A percentile compares a stretch with the other conserved stretches of the same genome.
Evolutionary conservation across 2,888 invertebrate genomes (phyloP).

Genomic region (Drosophila kambysellisi): DNA sequence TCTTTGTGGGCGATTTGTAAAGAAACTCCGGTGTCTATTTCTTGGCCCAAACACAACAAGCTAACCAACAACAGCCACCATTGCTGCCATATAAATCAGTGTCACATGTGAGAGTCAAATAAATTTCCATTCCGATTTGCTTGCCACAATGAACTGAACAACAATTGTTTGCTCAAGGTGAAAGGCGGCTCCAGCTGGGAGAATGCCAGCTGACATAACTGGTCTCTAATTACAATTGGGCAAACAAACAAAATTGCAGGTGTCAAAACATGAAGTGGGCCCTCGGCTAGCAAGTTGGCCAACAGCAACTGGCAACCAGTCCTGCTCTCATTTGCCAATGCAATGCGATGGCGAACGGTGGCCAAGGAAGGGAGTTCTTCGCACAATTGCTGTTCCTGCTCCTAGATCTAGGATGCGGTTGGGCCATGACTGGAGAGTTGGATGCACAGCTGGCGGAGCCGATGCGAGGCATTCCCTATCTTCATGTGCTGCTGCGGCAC

Average conservation of each 20-base stretch:
- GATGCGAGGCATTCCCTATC: conserved; percentile 44
- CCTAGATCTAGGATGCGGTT: not conserved
- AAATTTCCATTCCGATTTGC: conserved; percentile 30
- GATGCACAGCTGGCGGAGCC: conserved; percentile 43
- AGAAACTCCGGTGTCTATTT: conserved; percentile 10
- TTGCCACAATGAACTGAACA: conserved; percentile 12
- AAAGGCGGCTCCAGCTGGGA: conserved; percentile 24
- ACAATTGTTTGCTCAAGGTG: conserved; percentile 53
- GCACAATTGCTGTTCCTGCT: conserved; percentile 11
- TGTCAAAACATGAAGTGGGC: conserved; percentile 57
- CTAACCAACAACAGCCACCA: not conserved
- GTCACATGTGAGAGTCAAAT: conserved; percentile 19
- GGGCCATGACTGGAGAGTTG: conserved; percentile 2
- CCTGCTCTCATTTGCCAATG: conserved; percentile 47
- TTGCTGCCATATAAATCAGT: conserved; percentile 26
- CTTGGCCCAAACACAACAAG: not conserved
- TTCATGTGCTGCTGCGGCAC: conserved; percentile 61
- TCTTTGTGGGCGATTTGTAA: conserved; percentile 17
- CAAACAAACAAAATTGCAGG: conserved; percentile 74
- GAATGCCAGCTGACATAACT: conserved; percentile 63
- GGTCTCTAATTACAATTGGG: conserved; percentile 64
- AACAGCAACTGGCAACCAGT: not conserved
- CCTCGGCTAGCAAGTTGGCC: not conserved
- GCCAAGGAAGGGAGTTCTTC: conserved; percentile 5
- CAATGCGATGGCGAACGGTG: conserved; percentile 33